phyloP scores from a whole-genome alignment of 2,797 vertebrate genomes.

The Scarus forsteni region DNA sequence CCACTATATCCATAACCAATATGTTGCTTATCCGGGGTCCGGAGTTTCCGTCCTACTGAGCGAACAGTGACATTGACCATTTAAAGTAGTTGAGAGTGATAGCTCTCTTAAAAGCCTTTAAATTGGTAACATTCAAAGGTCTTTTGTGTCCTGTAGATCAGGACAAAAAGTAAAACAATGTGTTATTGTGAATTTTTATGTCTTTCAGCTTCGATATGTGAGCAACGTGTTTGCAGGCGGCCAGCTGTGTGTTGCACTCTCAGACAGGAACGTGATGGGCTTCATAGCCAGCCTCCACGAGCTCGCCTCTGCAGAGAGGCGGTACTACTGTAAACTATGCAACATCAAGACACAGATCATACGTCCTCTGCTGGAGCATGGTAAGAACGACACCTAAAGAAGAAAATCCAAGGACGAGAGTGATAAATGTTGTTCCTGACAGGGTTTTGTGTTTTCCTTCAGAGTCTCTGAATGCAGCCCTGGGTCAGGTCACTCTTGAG shows the following conservation, averaged over 20 bases:
- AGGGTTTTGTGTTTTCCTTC: neutral
- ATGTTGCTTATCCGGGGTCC: too few species aligned
- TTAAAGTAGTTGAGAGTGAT: too few species aligned
- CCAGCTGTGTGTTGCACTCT: constrained; percentile 85
- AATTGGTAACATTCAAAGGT: too few species aligned
- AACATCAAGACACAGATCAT: constrained; percentile 91
- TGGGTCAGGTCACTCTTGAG: constrained; percentile 79
- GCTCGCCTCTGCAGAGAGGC: constrained; percentile 92
- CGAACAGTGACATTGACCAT: too few species aligned
- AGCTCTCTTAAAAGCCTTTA: too few species aligned
- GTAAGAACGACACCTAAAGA: constrained; percentile 72
- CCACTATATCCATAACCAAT: too few species aligned
- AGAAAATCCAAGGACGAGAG: too few species aligned
- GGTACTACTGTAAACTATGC: constrained; percentile 92
- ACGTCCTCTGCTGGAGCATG: constrained; percentile 92
- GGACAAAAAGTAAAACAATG: neutral
- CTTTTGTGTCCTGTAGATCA: too few species aligned
- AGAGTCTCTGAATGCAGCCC: constrained; percentile 89
- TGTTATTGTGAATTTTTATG: neutral
- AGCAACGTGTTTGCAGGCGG: constrained; percentile 92
- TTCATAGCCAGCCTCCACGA: constrained; percentile 95
- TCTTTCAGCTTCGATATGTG: constrained; percentile 91
- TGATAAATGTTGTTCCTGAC: neutral
- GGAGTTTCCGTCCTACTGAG: too few species aligned
- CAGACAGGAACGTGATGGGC: constrained; percentile 93